A percentile compares a stretch with the other conserved stretches of the same genome.
These are phyloP conservation scores for Yponomeuta malinellus DNA, from an alignment of 2,888 invertebrate genomes.

Conservation along the genomic window DNA sequence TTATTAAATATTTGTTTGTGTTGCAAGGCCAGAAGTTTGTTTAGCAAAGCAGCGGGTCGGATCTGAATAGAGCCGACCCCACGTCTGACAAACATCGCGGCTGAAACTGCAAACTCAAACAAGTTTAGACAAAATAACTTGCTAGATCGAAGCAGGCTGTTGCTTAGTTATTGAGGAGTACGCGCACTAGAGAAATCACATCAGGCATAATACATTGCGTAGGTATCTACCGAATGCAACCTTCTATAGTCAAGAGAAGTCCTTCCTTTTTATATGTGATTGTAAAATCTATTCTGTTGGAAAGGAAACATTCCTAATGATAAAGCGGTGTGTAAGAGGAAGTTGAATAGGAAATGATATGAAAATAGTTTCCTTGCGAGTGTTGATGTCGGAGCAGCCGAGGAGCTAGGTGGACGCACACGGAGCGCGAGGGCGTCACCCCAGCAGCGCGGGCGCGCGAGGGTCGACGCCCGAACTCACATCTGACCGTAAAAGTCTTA, in stretches of 20 bases:
- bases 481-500: neutral
- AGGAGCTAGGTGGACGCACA: conserved; percentile 28
- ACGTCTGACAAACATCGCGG: conserved; percentile 69
- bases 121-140: conserved; percentile 72
- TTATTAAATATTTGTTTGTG: conserved; percentile 47
- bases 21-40: conserved; percentile 35
- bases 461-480: conserved; percentile 4
- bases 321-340: conserved; percentile 26
- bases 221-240: neutral
- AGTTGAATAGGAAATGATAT: conserved; percentile 31
- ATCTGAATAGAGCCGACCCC: conserved; percentile 61
- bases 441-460: conserved; percentile 21
- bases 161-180: conserved; percentile 23
- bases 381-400: conserved; percentile 24
- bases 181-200: neutral
- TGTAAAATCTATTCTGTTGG: neutral
- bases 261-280: neutral
- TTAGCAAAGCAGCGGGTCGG: conserved; percentile 58
- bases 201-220: neutral
- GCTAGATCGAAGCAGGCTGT: conserved; percentile 48
- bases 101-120: conserved; percentile 64
- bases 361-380: conserved; percentile 43
- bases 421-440: conserved; percentile 24
- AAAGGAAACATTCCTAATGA: conserved; percentile 26
- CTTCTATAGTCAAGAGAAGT: neutral